Conservation (phyloP, 2,888 invertebrate species). For the Dendrolimus pini region DNA sequence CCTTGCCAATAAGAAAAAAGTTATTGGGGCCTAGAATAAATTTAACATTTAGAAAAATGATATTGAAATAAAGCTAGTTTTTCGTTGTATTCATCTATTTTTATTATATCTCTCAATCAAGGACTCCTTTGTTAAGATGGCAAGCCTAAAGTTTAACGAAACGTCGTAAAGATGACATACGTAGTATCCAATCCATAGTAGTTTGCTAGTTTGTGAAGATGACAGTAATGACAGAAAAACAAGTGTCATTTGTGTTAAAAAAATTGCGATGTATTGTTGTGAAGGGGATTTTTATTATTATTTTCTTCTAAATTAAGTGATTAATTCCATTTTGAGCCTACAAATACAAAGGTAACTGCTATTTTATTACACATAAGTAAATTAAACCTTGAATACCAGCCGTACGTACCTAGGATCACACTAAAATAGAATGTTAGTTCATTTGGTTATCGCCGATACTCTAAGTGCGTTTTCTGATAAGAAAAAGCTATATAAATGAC, state of each 20-base stretch:
- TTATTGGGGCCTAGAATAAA: slow-evolving; percentile 77
- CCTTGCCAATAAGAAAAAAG: slow-evolving; percentile 78
- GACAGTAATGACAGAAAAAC: slow-evolving; percentile 10
- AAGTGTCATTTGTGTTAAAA: neutral
- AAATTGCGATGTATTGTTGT: too few species aligned
- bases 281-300: too few species aligned
- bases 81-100: neutral
- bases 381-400: neutral
- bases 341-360: too few species aligned
- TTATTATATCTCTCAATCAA: too few species aligned
- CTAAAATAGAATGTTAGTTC: slow-evolving; percentile 8
- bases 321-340: too few species aligned
- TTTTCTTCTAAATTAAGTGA: too few species aligned
- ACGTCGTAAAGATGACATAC: slow-evolving; percentile 6
- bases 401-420: neutral
- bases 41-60: slow-evolving; percentile 79
- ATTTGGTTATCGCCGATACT: slow-evolving; percentile 46
- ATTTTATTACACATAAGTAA: too few species aligned
- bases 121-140: too few species aligned
- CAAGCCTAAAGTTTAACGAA: too few species aligned
- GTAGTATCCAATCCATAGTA: too few species aligned
- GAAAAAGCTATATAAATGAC: slow-evolving; percentile 59
- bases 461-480: slow-evolving; percentile 58
- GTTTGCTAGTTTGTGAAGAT: too few species aligned
- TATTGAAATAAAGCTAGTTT: slow-evolving; percentile 5